Percentiles rank a stretch among this genome's conserved stretches.
These are phyloP conservation scores for Halcyon badia DNA, from an alignment of 2,797 vertebrate genomes.

Conservation along the genomic window DNA sequence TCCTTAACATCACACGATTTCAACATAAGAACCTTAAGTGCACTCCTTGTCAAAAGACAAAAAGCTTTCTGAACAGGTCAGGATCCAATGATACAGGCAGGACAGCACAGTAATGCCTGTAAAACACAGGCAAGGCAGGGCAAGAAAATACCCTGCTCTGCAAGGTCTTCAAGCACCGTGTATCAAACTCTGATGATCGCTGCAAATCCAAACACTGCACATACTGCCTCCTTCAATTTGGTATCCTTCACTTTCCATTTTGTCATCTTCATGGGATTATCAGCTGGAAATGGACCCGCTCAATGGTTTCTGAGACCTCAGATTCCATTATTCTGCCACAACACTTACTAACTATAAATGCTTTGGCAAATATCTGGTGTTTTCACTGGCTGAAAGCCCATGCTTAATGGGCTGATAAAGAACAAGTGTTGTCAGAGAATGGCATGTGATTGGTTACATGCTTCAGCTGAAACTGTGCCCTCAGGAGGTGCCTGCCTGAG, in stretches of 20 bases:
- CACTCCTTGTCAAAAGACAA: neutral
- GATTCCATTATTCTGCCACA: conserved; percentile 59
- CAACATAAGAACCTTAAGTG: neutral
- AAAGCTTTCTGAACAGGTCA: neutral
- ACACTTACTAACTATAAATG: conserved; percentile 35
- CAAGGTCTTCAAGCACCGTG: neutral
- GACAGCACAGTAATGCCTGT: neutral
- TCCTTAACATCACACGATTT: neutral
- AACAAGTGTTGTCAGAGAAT: conserved; percentile 16
- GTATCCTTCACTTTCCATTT: neutral
- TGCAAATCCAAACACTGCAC: neutral
- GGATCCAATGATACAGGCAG: neutral
- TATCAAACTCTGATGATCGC: neutral
- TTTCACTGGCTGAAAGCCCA: conserved; percentile 59
- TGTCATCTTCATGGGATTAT: neutral
- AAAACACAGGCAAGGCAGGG: neutral
- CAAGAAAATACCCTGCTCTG: neutral
- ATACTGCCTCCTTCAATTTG: neutral
- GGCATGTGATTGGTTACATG: neutral
- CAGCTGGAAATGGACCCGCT: neutral
- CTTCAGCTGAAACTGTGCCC: conserved; percentile 18
- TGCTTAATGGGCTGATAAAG: conserved; percentile 54
- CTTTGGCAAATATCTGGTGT: conserved; percentile 34
- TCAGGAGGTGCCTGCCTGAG: neutral
- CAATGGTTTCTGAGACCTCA: neutral